Conservation (phyloP, 2,888 invertebrate genomes). For the Drepana falcataria region DNA sequence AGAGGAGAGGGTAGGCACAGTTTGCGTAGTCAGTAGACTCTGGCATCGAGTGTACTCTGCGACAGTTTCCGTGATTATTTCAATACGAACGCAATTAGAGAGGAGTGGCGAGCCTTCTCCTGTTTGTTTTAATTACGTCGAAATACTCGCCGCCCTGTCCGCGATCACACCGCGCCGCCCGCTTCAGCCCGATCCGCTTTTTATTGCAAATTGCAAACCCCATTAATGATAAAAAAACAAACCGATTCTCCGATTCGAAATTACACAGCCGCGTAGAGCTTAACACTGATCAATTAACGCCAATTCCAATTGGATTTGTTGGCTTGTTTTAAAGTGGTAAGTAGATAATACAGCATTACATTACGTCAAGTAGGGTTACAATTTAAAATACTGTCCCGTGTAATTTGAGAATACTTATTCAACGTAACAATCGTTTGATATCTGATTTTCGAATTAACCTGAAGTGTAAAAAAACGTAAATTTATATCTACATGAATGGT, state of each 20-base stretch:
- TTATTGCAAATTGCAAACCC: conserved; percentile 67
- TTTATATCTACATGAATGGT: no score
- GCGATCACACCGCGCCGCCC: conserved; percentile 26
- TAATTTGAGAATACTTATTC: no score
- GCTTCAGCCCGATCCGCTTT: conserved; percentile 40
- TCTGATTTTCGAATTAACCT: no score
- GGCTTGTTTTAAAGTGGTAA: not conserved
- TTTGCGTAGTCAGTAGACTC: conserved; percentile 21
- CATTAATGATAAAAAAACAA: conserved; percentile 57
- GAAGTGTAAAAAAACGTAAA: no score
- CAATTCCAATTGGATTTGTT: conserved; percentile 16
- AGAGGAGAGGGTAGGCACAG: conserved; percentile 7
- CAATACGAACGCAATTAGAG: conserved; percentile 73
- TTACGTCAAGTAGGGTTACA: no score
- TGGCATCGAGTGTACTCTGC: conserved; percentile 42
- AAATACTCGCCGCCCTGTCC: conserved; percentile 55
- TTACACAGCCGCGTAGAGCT: conserved; percentile 28
- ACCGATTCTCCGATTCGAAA: conserved; percentile 36
- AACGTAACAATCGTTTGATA: no score
- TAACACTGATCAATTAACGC: conserved; percentile 25
- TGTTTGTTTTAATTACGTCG: conserved; percentile 77
- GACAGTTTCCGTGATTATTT: conserved; percentile 68
- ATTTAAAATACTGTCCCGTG: no score
- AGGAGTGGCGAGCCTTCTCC: conserved; percentile 68
- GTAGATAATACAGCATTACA: not conserved